Conservation (phyloP, 1,140 invertebrate species). For the Araneus ventricosus region DNA sequence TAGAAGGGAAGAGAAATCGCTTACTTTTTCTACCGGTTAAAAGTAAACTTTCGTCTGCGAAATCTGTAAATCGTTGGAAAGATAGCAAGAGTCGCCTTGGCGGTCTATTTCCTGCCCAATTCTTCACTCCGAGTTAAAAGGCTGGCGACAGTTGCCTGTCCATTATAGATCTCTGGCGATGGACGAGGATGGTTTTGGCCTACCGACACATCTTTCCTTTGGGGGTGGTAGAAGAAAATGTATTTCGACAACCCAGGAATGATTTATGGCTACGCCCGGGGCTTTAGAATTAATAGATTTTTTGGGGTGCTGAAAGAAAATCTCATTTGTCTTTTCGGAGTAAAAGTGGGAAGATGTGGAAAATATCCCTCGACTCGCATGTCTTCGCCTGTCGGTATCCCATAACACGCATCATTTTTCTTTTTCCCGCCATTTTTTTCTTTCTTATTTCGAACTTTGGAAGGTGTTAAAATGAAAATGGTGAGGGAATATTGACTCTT, state of each 20-base stretch:
- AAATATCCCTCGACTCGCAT: neutral
- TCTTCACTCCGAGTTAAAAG: neutral
- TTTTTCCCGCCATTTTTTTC: neutral
- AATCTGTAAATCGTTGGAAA: neutral
- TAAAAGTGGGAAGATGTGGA: neutral
- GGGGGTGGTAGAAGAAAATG: neutral
- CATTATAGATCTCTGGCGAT: neutral
- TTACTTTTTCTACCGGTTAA: neutral
- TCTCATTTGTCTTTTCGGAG: slow-evolving; percentile 7
- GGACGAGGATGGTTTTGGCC: neutral
- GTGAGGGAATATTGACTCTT: neutral
- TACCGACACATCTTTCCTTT: neutral
- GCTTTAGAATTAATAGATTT: slow-evolving; percentile 12
- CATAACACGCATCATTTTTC: neutral
- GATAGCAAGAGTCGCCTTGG: neutral
- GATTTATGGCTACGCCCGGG: neutral
- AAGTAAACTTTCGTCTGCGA: neutral
- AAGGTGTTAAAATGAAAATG: neutral
- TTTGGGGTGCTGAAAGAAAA: neutral
- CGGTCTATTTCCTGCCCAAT: neutral
- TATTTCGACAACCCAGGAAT: neutral
- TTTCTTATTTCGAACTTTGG: neutral
- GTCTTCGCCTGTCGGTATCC: neutral
- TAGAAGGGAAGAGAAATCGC: neutral
- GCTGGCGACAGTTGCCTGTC: neutral